Base-by-base conservation (phyloP, 2,888 invertebrate genomes). In the Colostygia pectinataria region DNA sequence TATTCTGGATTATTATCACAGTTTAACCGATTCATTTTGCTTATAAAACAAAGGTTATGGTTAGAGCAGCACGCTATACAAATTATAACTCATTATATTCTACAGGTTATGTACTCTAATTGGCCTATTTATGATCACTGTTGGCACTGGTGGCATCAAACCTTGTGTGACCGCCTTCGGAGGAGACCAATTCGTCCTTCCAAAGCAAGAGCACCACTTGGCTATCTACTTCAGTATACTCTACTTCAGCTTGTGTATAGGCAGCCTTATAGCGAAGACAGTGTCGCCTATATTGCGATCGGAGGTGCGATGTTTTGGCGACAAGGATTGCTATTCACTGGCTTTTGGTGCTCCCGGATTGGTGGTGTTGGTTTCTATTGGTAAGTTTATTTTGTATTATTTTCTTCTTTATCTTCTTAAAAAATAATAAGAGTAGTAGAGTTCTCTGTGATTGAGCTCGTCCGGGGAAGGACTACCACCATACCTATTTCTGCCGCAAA, bases 121-220 rank as follows among this genome's bases (percentile, higher is more conserved):
- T 12, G 95, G 95, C 0, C 79, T 96, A 15, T 71, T 93, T 8
- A 80, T 95, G 59, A 94, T 96, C 49, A 94, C 94, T 0, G 57
- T 95, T 2, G 95, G 96, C 1, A 95, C 95, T 0, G 96, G 96
- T 0, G 96, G 96, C 2, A 96, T 96, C 55, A 96, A 96, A 63
- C 95, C 96, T 0, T 96, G 96, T 73, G 95, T 96, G 0, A 90
- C 94, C 0, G 93, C 96, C 0, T 96, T 96, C 72, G 96, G 96
- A 2, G 96, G 95, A 0, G 96, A 96, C 77, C 96, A 96, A 75
- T 95, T 95, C 67, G 77, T 83, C 9, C 66, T 93, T 29, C 93
- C 93, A 0, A 85, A 91, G 36, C 93, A 95, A 81, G 90, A 92
- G 9, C 89, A 90, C 54, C 92, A 94, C 66, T 83, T 95, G 31